Base-by-base conservation (phyloP, 64 coral and sea anemone genomes). In the Stylophora pistillata region DNA sequence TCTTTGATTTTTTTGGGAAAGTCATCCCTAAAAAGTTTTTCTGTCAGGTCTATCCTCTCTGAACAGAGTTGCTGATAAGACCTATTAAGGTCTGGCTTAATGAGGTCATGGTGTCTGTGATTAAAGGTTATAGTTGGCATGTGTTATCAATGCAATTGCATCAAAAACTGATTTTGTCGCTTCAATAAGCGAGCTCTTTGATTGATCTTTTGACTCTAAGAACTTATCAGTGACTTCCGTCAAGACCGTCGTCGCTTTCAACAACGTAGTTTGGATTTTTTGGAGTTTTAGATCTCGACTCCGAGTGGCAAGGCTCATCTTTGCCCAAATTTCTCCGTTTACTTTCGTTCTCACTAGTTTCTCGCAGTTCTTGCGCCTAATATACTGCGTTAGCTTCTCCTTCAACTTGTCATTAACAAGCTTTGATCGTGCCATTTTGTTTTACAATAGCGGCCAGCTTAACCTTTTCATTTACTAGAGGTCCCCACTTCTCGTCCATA, bases 41-140 rank as follows among this genome's bases (percentile, higher is more conserved):
- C 79, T 59, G 79, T 82, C 63, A 82, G 6, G 28, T 61, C 79
- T 3, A 61, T 33, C 58, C 63, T 55, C 18, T 82, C 79, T 12
- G 79, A 82, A 62, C 56, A 82, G 57, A 82, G 60, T 62, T 61
- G 79, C 79, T 61, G 79, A 82, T 82, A 82, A 14, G 79, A 56
- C 57, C 58, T 61, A 61, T 82, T 82, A 1, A 82, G 57, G 58
- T 82, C 79, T 33, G 79, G 79, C 31, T 82, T 82, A 59, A 82
- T 82, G 30, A 82, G 28, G 27, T 61, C 79, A 33, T 57, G 77
- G 77, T 54, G 54, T 58, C 47, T 58, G 54, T n/a, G n/a, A n/a
- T n/a, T n/a, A n/a, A n/a, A n/a, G n/a, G n/a, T n/a, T n/a, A n/a
- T n/a, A n/a, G n/a, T n/a, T 56, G 53, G 77, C 54, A 56, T 79